Base-by-base conservation (phyloP, 2,888 invertebrate species). In the Eilema sororculum region DNA sequence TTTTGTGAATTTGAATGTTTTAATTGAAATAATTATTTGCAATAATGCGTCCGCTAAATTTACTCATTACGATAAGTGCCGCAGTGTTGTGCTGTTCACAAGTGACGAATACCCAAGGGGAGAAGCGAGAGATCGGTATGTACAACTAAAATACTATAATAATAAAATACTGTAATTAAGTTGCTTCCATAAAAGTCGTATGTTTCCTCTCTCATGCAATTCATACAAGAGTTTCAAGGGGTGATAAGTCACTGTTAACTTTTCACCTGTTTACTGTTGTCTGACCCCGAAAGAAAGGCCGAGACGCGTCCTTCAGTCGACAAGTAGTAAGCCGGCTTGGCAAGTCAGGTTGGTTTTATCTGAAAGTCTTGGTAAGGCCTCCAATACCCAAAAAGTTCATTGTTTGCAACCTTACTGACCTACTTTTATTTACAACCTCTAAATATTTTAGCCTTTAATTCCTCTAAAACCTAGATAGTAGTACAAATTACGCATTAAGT, bases 51-150 rank as follows among this genome's bases (percentile, higher is more conserved):
- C 79, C 78, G 24, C 68, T 85, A 61, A 84, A 79, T 66, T 82
- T 81, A 73, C 57, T 86, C 24, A 62, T 88, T 46, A 79, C 84
- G 84, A 76, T 88, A 25, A 79, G 88, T 90, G 88, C 70, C 30
- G 75, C 91, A 67, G 83, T 93, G 79, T 75, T 93, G 80, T 90
- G 87, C 75, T 85, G 78, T 83, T 82, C 86, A 33, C 88, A 88
- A 81, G 68, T 86, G 56, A 84, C 87, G 33, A 86, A 67, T 63
- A 82, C 88, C 2, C 87, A 88, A 67, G 79, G 80, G 62, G 91
- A 91, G 80, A 86, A 80, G 46, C 63, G 72, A 5, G 90, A 91
- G 79, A 92, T 93, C 62, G 83, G 93, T 93, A 83, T 86, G 92
- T 85, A 24, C 60, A 33, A 33, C 3, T 33, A 33, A n/a, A 33